These are phyloP conservation scores for Pygoscelis adeliae DNA, from an alignment of 2,113 vertebrate genomes.

Conservation along the genomic window DNA sequence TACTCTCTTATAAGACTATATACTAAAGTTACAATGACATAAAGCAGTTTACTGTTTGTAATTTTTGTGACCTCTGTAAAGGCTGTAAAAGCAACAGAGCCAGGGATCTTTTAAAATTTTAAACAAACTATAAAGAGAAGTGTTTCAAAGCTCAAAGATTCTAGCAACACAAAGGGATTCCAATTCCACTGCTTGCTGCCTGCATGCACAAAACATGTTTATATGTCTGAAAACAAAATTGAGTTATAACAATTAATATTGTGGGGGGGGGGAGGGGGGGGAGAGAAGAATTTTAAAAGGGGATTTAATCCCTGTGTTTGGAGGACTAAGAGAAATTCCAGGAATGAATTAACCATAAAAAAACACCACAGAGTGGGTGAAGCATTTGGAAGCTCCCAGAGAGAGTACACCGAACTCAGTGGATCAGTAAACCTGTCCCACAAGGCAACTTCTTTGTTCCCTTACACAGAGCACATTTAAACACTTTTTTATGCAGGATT, in stretches of 20 bases:
- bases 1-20: background rate
- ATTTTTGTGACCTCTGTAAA: background rate
- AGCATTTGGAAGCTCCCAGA: background rate
- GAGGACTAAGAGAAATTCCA: background rate
- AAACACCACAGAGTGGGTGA: background rate
- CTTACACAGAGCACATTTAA: conserved; percentile 14
- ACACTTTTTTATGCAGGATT: background rate
- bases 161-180: background rate
- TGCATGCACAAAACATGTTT: background rate
- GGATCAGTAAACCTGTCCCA: conserved; percentile 1
- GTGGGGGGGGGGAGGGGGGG: fast-evolving
- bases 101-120: background rate
- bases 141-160: background rate
- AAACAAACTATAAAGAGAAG: background rate
- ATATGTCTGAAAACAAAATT: background rate
- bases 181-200: background rate
- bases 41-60: background rate
- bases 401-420: background rate
- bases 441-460: conserved; percentile 14
- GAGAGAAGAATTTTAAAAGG: background rate
- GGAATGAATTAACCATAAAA: background rate
- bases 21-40: background rate
- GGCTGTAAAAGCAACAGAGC: background rate
- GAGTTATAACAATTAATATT: background rate
- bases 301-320: background rate